These are phyloP conservation scores for Rhynchomys soricoides DNA, from an alignment of 2,113 vertebrate species.

Conservation along the genomic window DNA sequence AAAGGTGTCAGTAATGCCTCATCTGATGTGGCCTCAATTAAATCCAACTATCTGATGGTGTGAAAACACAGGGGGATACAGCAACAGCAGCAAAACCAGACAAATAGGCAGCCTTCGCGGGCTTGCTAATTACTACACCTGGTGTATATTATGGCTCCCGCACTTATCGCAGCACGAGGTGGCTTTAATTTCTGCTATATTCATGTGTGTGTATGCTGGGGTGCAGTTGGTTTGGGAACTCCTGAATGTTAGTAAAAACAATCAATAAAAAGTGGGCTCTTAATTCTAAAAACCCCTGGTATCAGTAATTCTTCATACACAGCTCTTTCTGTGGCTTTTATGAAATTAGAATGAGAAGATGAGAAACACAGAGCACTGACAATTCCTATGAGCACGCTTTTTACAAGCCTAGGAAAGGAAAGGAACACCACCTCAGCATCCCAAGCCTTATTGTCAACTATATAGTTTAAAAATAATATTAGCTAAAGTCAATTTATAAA, in stretches of 20 bases:
- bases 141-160: slow-evolving; percentile 90
- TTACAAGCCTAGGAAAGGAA: slow-evolving; percentile 44
- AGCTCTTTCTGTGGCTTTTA: slow-evolving; percentile 42
- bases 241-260: slow-evolving; percentile 73
- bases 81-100: slow-evolving; percentile 89
- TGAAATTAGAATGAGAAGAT: slow-evolving; percentile 9
- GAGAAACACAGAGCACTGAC: slow-evolving; percentile 8
- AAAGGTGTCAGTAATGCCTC: slow-evolving; percentile 95
- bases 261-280: slow-evolving; percentile 64
- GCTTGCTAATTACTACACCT: slow-evolving; percentile 93
- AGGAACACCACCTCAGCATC: neutral
- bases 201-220: neutral
- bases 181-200: slow-evolving; percentile 80
- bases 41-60: slow-evolving; percentile 92
- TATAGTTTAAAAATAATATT: slow-evolving; percentile 56
- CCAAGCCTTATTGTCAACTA: slow-evolving; percentile 56
- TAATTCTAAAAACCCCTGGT: slow-evolving; percentile 11
- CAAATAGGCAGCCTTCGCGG: slow-evolving; percentile 89
- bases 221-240: slow-evolving; percentile 39
- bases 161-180: slow-evolving; percentile 86
- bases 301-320: slow-evolving; percentile 10
- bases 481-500: slow-evolving; percentile 67
- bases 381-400: neutral
- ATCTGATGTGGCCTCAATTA: slow-evolving; percentile 94
- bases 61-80: slow-evolving; percentile 90